Conservation (phyloP, 2,113 vertebrate species). For the Ictidomys tridecemlineatus region DNA sequence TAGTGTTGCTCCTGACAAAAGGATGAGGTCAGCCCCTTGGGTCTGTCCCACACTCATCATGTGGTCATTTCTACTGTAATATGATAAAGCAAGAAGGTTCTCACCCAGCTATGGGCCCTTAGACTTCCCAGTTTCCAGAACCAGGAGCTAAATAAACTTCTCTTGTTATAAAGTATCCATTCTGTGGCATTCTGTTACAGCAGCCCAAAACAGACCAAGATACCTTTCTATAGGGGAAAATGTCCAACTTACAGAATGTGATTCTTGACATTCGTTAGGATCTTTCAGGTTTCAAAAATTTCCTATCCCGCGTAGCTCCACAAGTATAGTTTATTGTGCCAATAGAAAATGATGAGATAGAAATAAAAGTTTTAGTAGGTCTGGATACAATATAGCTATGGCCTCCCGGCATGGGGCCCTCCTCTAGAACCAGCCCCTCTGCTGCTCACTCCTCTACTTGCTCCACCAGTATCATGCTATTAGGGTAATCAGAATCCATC, state of each 20-base stretch:
- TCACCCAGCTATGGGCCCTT: too few relatives aligned
- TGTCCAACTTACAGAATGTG: background rate
- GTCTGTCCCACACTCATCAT: background rate
- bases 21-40: too few relatives aligned
- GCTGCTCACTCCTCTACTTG: background rate
- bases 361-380: background rate
- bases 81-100: background rate
- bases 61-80: background rate
- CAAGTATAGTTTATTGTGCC: background rate
- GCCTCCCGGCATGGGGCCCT: background rate
- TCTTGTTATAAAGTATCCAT: background rate
- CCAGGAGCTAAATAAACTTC: background rate
- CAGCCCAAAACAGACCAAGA: background rate
- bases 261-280: slow-evolving; percentile 26
- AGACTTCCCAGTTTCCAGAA: background rate
- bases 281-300: background rate
- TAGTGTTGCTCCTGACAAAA: too few relatives aligned
- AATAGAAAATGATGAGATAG: background rate
- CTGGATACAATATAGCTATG: background rate
- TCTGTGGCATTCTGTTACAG: background rate
- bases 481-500: background rate
- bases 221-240: background rate
- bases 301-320: background rate
- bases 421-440: background rate
- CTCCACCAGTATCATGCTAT: background rate